phyloP scores from a whole-genome alignment of 2,797 vertebrate species.

The Halcyon smyrnensis region DNA sequence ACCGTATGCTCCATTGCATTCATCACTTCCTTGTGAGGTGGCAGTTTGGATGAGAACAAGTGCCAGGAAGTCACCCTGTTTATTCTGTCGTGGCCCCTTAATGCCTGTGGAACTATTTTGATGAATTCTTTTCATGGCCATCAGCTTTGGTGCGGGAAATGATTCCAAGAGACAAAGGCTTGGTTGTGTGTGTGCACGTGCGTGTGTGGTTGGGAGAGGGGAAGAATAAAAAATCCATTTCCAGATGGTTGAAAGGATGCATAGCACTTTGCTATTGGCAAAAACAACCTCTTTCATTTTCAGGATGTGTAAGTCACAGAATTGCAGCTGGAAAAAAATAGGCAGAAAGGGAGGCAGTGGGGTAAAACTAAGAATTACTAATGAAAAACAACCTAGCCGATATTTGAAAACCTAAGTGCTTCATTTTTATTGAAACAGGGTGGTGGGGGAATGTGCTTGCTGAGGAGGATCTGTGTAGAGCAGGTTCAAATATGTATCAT shows the following conservation, averaged over 20 bases:
- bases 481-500: constrained; percentile 24
- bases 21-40: constrained; percentile 46
- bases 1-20: neutral
- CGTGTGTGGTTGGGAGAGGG: neutral
- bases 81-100: neutral
- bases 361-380: constrained; percentile 3
- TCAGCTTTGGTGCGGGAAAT: constrained; percentile 47
- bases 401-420: constrained; percentile 6
- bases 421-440: neutral
- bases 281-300: constrained; percentile 72
- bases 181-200: constrained; percentile 34
- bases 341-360: neutral
- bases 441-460: neutral
- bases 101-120: constrained; percentile 34
- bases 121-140: constrained; percentile 32
- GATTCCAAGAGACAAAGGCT: constrained; percentile 52
- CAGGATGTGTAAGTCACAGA: constrained; percentile 66
- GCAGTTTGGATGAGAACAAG: constrained; percentile 45
- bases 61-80: constrained; percentile 27
- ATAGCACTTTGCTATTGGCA: constrained; percentile 67
- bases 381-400: neutral
- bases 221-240: constrained; percentile 67
- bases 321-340: constrained; percentile 68
- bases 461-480: neutral
- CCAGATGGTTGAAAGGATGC: constrained; percentile 71